These are phyloP conservation scores for Cheilosia scutellata DNA, from an alignment of 2,888 invertebrate species.

Conservation along the genomic window DNA sequence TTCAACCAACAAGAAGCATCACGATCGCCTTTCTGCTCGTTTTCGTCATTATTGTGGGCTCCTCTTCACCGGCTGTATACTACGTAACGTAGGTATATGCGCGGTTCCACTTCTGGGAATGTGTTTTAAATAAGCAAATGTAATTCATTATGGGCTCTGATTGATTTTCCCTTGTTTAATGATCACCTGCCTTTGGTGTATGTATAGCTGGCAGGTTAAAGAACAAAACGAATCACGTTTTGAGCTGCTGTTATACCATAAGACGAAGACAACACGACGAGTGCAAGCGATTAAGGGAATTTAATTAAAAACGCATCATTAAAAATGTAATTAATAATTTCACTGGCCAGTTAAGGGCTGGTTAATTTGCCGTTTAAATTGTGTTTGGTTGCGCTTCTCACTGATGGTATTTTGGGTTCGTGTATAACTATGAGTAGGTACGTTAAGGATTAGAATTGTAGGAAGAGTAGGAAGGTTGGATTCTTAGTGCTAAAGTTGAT, in stretches of 20 bases:
- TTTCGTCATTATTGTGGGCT: conserved; percentile 43
- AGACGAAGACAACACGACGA: conserved; percentile 20
- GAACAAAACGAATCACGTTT: conserved; percentile 67
- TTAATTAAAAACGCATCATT: conserved; percentile 69
- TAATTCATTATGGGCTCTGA: conserved; percentile 73
- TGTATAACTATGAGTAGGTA: too few species aligned
- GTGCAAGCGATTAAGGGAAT: conserved; percentile 61
- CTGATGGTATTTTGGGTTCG: neutral
- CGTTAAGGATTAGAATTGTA: too few species aligned
- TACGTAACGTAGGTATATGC: neutral
- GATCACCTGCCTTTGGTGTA: conserved; percentile 62
- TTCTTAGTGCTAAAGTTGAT: too few species aligned
- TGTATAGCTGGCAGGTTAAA: conserved; percentile 44
- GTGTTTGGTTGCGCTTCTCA: conserved; percentile 22
- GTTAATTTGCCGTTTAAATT: conserved; percentile 57
- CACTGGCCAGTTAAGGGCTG: conserved; percentile 37
- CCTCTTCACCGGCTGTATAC: neutral
- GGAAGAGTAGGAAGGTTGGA: too few species aligned
- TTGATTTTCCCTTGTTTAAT: conserved; percentile 73
- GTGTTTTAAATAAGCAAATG: conserved; percentile 67
- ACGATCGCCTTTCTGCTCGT: conserved; percentile 32
- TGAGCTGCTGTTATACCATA: conserved; percentile 5
- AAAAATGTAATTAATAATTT: conserved; percentile 65
- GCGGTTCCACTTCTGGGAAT: conserved; percentile 66
- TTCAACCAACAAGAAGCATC: conserved; percentile 5